These are phyloP conservation scores for Zosterops japonicus DNA, from an alignment of 2,113 vertebrate species.

Conservation along the genomic window DNA sequence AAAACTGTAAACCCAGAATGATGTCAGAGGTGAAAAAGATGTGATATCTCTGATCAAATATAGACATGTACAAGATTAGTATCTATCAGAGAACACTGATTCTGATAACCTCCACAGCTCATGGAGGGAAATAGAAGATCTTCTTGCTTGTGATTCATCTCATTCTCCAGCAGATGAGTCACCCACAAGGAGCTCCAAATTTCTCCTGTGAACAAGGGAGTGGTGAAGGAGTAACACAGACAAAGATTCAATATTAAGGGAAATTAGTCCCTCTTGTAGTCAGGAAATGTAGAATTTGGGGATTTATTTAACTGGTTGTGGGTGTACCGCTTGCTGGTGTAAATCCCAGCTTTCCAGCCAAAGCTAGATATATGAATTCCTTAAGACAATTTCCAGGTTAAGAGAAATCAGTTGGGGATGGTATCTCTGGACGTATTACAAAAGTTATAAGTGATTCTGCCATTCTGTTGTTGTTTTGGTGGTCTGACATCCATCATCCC, in stretches of 20 bases:
- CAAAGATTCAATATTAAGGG: background rate
- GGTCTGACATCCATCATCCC: background rate
- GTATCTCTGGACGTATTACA: background rate
- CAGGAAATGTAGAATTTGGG: background rate
- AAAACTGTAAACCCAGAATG: background rate
- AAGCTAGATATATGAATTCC: background rate
- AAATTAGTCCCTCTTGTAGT: background rate
- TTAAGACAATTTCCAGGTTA: background rate
- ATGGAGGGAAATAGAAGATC: background rate
- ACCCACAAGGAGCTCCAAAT: background rate
- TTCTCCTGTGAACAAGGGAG: constrained; percentile 15
- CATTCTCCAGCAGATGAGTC: background rate
- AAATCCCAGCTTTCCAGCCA: background rate
- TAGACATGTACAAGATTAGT: background rate
- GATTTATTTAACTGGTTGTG: background rate
- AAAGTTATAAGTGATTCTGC: background rate
- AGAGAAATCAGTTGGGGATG: background rate
- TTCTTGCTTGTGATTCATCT: background rate
- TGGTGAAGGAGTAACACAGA: background rate
- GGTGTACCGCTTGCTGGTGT: background rate
- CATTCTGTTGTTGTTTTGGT: background rate
- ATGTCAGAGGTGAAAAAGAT: background rate
- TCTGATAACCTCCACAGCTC: background rate
- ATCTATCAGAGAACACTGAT: background rate
- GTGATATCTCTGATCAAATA: background rate